These are phyloP conservation scores for Samia ricini DNA, from an alignment of 1,140 invertebrate species.

Conservation along the genomic window DNA sequence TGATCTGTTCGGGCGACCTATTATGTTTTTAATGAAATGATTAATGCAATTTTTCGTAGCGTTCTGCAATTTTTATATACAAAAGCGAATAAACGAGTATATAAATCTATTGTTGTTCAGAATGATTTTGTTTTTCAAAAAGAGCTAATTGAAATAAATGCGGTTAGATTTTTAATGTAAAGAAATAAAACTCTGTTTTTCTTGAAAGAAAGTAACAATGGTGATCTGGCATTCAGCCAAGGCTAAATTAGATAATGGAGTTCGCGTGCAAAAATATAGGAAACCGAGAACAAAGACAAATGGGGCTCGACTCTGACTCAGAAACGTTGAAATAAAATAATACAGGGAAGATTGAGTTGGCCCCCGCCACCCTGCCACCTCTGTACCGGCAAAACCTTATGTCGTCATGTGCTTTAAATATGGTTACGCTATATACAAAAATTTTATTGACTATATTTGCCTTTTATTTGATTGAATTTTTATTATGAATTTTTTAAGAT, in stretches of 20 bases:
- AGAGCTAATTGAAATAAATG: conserved; percentile 50
- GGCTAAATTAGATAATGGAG: conserved; percentile 78
- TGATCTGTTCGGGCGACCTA: neutral
- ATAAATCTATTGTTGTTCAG: neutral
- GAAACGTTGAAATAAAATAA: conserved; percentile 71
- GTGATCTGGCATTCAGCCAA: conserved; percentile 73
- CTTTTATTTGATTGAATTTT: too few relatives aligned
- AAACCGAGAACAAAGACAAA: conserved; percentile 76
- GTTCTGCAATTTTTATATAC: too few relatives aligned
- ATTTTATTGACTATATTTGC: too few relatives aligned
- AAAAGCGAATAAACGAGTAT: neutral
- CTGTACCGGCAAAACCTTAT: conserved; percentile 28
- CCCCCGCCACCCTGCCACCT: conserved; percentile 11
- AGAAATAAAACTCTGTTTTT: conserved; percentile 64
- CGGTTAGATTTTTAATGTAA: conserved; percentile 61
- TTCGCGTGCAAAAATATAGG: conserved; percentile 78
- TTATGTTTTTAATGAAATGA: neutral
- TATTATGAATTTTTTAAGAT: too few relatives aligned
- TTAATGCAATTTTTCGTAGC: neutral
- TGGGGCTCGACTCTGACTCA: conserved; percentile 68
- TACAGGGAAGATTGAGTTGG: conserved; percentile 52
- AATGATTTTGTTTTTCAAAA: neutral
- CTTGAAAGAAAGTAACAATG: conserved; percentile 66
- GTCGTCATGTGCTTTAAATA: conserved; percentile 35
- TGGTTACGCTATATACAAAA: conserved; percentile 26